Evolutionary conservation across 2,888 invertebrate species (phyloP).

Genomic region (Agrochola lota): DNA sequence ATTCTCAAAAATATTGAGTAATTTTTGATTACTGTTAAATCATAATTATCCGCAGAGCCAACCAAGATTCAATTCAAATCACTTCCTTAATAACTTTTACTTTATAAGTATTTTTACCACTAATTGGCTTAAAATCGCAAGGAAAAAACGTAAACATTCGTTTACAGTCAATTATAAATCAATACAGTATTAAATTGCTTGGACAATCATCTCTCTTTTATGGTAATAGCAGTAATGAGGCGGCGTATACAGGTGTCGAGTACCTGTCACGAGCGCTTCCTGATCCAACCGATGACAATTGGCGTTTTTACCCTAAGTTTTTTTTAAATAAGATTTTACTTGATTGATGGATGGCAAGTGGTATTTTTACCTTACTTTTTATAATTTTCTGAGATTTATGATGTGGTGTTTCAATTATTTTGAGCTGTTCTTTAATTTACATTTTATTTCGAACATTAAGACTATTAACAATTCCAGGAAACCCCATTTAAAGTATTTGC

Average conservation of each 20-base stretch:
- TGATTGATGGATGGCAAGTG: constrained; percentile 41
- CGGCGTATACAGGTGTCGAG: constrained; percentile 61
- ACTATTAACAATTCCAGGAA: too few species aligned
- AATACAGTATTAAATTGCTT: constrained; percentile 60
- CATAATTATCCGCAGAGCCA: constrained; percentile 24
- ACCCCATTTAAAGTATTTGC: too few species aligned
- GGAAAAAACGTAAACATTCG: constrained; percentile 57
- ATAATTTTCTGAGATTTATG: constrained; percentile 10
- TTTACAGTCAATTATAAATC: constrained; percentile 62
- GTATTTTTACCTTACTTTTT: constrained; percentile 22
- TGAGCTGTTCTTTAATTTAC: neutral
- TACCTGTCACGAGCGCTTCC: constrained; percentile 59
- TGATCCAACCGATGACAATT: constrained; percentile 58
- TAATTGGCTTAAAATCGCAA: constrained; percentile 65
- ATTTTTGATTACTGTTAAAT: constrained; percentile 12
- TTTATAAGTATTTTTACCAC: constrained; percentile 51
- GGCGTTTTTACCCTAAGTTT: constrained; percentile 47
- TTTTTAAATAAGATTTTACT: constrained; percentile 16
- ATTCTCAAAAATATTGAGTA: neutral
- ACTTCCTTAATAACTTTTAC: constrained; percentile 60
- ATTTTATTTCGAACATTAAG: neutral
- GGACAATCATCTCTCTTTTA: constrained; percentile 67
- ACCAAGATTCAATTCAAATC: constrained; percentile 43
- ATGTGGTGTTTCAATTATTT: neutral
- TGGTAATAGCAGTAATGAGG: constrained; percentile 67